Evolutionary conservation across 2,113 vertebrate species (phyloP).

Genomic region (Megaceryle maxima): DNA sequence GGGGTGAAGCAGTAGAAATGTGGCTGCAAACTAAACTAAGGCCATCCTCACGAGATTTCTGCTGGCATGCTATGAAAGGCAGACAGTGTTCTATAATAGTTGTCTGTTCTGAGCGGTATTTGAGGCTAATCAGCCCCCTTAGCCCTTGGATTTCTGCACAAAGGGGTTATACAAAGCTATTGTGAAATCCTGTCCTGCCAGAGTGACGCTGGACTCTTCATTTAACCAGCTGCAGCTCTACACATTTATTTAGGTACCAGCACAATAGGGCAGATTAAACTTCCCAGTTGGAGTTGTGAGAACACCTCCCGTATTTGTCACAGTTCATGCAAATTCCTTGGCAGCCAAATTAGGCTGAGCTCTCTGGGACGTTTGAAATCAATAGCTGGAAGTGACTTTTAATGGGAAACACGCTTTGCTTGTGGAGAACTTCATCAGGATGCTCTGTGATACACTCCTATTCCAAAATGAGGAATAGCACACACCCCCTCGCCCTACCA

Average conservation of each 20-base stretch:
- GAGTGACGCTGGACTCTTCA: background rate
- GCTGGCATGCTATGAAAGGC: conserved; percentile 33
- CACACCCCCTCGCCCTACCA: background rate
- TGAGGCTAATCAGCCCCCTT: conserved; percentile 2
- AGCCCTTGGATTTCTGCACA: conserved; percentile 31
- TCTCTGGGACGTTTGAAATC: background rate
- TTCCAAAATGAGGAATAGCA: background rate
- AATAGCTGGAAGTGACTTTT: background rate
- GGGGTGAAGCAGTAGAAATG: background rate
- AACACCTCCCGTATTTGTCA: background rate
- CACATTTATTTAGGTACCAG: background rate
- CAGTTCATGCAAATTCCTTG: background rate
- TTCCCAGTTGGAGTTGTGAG: background rate
- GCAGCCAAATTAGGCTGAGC: background rate
- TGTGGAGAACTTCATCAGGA: background rate
- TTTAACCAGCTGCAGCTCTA: conserved; percentile 7
- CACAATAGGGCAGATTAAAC: conserved; percentile 28
- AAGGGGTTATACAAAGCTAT: conserved; percentile 34
- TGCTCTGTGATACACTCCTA: background rate
- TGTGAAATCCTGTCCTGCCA: background rate
- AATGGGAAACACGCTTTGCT: background rate
- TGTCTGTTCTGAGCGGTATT: background rate
- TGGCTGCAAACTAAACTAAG: background rate
- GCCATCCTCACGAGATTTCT: background rate
- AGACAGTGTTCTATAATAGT: conserved; percentile 9